Evolutionary conservation across 2,888 invertebrate species (phyloP).

Genomic region (Atherix ibis): DNA sequence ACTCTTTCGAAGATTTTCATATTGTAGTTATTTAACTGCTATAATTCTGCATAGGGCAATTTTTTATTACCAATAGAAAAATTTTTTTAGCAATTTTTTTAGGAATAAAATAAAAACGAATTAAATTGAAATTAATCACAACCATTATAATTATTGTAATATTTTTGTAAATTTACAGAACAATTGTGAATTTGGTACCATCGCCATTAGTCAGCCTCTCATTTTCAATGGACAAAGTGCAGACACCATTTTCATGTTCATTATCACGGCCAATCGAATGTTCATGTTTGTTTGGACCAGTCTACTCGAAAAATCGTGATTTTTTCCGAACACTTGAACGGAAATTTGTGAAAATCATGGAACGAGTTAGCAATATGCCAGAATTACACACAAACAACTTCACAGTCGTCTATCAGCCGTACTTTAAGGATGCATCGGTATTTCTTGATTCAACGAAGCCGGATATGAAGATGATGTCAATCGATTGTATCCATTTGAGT

Average conservation of each 20-base stretch:
- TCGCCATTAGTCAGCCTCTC: conserved; percentile 13
- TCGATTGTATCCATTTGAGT: conserved; percentile 16
- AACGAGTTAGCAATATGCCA: conserved; percentile 12
- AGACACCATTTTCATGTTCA: conserved; percentile 12
- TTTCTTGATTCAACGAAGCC: conserved; percentile 7
- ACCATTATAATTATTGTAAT: too few species aligned
- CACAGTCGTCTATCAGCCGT: conserved; percentile 38
- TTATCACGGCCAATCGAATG: conserved; percentile 13
- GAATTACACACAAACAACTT: conserved; percentile 32
- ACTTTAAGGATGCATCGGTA: conserved; percentile 14
- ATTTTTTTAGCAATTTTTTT: too few species aligned
- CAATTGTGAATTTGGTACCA: conserved; percentile 14
- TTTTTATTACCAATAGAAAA: too few species aligned
- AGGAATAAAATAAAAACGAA: too few species aligned
- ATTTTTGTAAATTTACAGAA: conserved; percentile 12
- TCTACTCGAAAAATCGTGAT: conserved; percentile 11
- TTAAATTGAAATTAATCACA: too few species aligned
- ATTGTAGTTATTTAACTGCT: too few species aligned
- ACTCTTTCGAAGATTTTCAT: too few species aligned
- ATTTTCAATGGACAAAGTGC: conserved; percentile 13
- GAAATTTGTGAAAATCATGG: conserved; percentile 14
- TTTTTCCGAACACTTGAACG: conserved; percentile 12
- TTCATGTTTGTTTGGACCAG: conserved; percentile 14
- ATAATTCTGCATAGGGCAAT: too few species aligned
- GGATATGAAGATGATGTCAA: conserved; percentile 12